These are phyloP conservation scores for Leptodactylus fallax DNA, from an alignment of 2,797 vertebrate genomes.

Conservation along the genomic window DNA sequence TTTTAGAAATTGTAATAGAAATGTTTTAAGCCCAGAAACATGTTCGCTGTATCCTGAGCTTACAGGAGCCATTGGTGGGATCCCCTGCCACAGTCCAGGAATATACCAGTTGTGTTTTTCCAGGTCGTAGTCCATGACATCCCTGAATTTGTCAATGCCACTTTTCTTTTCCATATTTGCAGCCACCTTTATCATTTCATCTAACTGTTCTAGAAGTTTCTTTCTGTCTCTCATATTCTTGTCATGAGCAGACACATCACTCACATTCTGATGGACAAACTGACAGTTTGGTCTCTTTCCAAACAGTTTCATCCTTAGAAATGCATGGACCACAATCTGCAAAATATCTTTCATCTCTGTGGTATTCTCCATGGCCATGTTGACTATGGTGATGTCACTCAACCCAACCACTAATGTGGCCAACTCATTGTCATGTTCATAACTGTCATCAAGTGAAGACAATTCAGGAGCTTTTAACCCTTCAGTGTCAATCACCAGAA, in stretches of 20 bases:
- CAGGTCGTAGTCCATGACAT: constrained; percentile 35
- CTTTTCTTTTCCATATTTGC: not conserved
- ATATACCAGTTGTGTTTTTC: constrained; percentile 69
- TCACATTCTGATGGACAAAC: constrained; percentile 43
- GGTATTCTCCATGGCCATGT: constrained; percentile 67
- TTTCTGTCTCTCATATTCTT: not conserved
- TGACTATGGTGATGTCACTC: constrained; percentile 77
- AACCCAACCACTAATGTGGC: constrained; percentile 71
- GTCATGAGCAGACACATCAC: not conserved
- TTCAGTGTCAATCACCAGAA: constrained; percentile 1
- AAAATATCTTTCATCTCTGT: constrained; percentile 64
- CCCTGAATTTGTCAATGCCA: constrained; percentile 54
- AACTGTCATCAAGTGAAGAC: not conserved
- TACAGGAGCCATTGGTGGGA: constrained; percentile 71
- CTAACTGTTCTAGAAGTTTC: not conserved
- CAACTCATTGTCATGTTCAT: constrained; percentile 45
- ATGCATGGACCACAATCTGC: constrained; percentile 55
- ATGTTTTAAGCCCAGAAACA: constrained; percentile 78
- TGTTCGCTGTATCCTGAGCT: constrained; percentile 63
- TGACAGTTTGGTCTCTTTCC: constrained; percentile 12
- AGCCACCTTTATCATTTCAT: not conserved
- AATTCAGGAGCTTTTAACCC: constrained; percentile 13
- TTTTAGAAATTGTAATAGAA: constrained; percentile 75
- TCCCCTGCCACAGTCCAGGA: constrained; percentile 77
- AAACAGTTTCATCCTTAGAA: constrained; percentile 13